Evolutionary conservation across 2,797 vertebrate genomes (phyloP).

Genomic region (Leptodactylus fallax): DNA sequence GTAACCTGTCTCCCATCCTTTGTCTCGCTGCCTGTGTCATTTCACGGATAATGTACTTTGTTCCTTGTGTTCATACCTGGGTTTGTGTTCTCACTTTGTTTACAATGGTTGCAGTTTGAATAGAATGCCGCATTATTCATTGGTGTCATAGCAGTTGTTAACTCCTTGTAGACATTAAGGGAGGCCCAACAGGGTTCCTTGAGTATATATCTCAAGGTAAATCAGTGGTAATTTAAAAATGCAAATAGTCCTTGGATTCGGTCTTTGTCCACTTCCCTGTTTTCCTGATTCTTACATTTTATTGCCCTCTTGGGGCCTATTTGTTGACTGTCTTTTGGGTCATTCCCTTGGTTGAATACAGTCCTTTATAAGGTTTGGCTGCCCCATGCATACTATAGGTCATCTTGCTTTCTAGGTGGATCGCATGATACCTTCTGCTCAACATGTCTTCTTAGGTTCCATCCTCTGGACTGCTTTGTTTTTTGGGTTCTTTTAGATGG

Average conservation of each 20-base stretch:
- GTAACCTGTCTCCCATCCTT: background rate
- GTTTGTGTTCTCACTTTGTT: conserved; percentile 19
- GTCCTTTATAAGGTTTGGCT: background rate
- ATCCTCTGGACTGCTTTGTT: background rate
- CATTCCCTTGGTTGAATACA: background rate
- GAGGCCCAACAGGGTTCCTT: no score
- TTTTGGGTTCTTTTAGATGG: no score
- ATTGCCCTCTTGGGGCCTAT: background rate
- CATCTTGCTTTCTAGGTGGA: background rate
- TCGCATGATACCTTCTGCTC: background rate
- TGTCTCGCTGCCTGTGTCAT: conserved; percentile 20
- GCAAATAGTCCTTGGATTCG: background rate
- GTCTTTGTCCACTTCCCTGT: background rate
- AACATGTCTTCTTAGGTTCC: background rate
- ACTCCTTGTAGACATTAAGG: background rate
- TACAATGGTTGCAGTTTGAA: background rate
- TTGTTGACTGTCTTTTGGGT: background rate
- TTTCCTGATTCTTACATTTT: background rate
- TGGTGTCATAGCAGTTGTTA: conserved; percentile 5
- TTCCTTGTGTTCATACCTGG: conserved; percentile 39
- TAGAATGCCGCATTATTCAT: conserved; percentile 13
- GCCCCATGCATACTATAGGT: background rate
- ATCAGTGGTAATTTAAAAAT: background rate
- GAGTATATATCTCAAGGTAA: background rate
- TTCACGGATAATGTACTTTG: conserved; percentile 50